Evolutionary conservation across 2,113 vertebrate genomes (phyloP).

Genomic region (Psilopogon haemacephalus): DNA sequence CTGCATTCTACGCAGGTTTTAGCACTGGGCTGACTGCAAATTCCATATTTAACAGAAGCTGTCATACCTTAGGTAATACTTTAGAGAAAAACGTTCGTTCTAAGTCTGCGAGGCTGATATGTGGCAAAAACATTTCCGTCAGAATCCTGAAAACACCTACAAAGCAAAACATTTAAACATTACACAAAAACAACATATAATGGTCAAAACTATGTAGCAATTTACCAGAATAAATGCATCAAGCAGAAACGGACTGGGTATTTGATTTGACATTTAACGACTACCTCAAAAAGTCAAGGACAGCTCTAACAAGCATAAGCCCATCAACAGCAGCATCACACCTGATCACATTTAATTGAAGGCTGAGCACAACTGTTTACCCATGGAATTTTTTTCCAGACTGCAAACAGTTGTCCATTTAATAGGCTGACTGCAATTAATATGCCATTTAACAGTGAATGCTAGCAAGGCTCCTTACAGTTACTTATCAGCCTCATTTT

Average conservation of each 20-base stretch:
- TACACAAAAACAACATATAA: not conserved
- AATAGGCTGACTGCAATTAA: not conserved
- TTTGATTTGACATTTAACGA: not conserved
- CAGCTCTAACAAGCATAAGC: not conserved
- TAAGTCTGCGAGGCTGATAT: conserved; percentile 81
- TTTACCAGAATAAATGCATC: not conserved
- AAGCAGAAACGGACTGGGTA: not conserved
- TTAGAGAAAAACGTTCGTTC: conserved; percentile 87
- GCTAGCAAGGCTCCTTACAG: not conserved
- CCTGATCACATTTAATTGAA: not conserved
- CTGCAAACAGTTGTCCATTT: not conserved
- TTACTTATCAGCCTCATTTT: not conserved
- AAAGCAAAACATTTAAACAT: conserved; percentile 32
- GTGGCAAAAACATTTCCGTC: conserved; percentile 90
- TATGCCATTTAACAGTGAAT: rapidly evolving
- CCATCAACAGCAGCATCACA: not conserved
- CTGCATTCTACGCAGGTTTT: not conserved
- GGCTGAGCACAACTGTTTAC: not conserved
- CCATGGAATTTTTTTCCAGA: not conserved
- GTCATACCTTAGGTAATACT: conserved; percentile 88
- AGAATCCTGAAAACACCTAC: conserved; percentile 87
- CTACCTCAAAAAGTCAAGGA: not conserved
- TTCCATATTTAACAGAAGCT: not conserved
- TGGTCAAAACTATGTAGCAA: not conserved
- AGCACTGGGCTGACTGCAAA: not conserved